Conservation (phyloP, 2,888 invertebrate species). For the Dolichopus griseipennis region DNA sequence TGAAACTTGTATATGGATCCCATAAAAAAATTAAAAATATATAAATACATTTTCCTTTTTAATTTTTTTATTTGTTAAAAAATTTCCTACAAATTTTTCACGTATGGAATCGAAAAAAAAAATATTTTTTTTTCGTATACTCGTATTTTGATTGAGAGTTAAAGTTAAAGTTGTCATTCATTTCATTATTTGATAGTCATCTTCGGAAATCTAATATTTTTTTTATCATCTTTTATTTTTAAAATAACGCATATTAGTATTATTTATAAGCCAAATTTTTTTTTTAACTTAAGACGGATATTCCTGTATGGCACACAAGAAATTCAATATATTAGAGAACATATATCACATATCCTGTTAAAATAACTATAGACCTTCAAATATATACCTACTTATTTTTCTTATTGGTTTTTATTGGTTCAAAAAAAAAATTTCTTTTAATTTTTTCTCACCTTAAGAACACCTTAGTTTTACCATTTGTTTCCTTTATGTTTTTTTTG, state of each 20-base stretch:
- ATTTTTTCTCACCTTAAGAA: neutral
- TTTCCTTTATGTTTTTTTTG: too few species aligned
- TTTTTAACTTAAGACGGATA: neutral
- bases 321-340: neutral
- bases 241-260: neutral
- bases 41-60: too few species aligned
- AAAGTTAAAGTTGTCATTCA: neutral
- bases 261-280: neutral
- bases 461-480: neutral
- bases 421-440: neutral
- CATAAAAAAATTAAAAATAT: too few species aligned
- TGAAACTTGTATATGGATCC: too few species aligned
- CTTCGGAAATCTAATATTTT: neutral
- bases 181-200: slow-evolving; percentile 11
- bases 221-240: neutral
- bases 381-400: neutral
- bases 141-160: neutral
- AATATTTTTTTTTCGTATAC: too few species aligned
- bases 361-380: neutral
- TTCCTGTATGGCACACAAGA: neutral
- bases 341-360: neutral
- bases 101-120: neutral
- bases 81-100: neutral
- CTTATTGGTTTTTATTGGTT: neutral
- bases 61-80: neutral